Evolutionary conservation across 1,140 invertebrate species (phyloP), one percentile per base, ranked within the genome.

Genomic region (Solenopsis invicta): DNA sequence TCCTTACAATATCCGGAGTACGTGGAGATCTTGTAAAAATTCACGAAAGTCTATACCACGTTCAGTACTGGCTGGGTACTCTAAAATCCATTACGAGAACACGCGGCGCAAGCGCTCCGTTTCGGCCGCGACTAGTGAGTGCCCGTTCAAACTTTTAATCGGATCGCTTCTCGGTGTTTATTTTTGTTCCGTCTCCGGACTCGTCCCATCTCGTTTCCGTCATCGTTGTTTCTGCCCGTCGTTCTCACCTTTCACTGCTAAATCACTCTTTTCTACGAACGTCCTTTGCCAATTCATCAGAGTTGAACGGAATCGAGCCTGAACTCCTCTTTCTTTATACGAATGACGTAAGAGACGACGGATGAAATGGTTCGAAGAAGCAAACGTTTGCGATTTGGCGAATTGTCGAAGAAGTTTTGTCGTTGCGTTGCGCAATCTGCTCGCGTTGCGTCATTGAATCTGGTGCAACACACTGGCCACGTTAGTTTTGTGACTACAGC

Each of bases 11-110:
- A 87, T 69, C 50, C 77, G 34, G 37, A 90, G 75, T 71, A 90
- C 71, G 61, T 41, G 67, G 67, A 69, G 45, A 88, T 78, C 77
- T 81, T 78, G 89, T 88, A 91, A 92, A 93, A 93, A 92, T 88
- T 91, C 87, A 80, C 87, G 67, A 86, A 84, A 71, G 45, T 84
- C 59, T 29, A 75, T 72, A 82, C 76, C 82, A 50, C 18, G 81
- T 85, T 89, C 76, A 72, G 71, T 41, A 67, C 66, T 69, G 37
- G 52, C 74, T 74, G 71, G 88, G 92, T 93, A 93, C 92, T 94
- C 91, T 93, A 93, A 94, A 94, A 94, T 94, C 93, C 93, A 94
- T 94, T 94, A 93, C 92, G 90, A 92, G 92, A 91, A 91, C 91
- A 89, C 88, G 88, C 86, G 72, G 80, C 69, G 69, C 86, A 64